Evolutionary conservation across 2,797 vertebrate species (phyloP), one percentile per base, ranked within the genome.

Genomic region (Sebastes trivittatus): DNA sequence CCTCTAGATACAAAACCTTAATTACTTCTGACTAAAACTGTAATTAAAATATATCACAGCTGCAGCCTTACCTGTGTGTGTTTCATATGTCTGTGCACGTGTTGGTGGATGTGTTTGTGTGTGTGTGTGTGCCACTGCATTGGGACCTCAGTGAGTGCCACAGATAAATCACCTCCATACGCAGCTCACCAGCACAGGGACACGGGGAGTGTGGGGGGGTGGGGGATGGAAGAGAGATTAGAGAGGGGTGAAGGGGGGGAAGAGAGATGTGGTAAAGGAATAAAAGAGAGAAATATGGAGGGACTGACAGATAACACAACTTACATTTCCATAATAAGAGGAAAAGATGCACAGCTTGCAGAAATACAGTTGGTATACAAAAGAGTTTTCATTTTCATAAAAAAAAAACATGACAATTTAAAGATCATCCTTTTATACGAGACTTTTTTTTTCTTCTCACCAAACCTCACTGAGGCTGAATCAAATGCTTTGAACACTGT

Each of bases 21-120:
- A 98, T 97, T 97, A 97, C 95, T 96, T 97, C 95, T 96, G 96
- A 97, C 96, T 97, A 96, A 97, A 97, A 96, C 95, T 96, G 95
- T 97, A 98, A 98, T 98, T 98, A 98, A 98, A 98, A 98, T 97
- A 96, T 96, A 97, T 97, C 96, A 96, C 95, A 94, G 92, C 93
- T 95, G 94, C 92, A 97, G 93, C 92, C 93, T 94, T 97, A 97
- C 96, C 96, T 98, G 95, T 85, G 73, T 94, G 88, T 94, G 93
- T 94, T 91, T 80, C 32, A n/a, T 83, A 63, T 81, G 94, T 94
- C 90, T 94, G 93, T 71, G 76, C 58, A 59, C 20, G 55, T 75
- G 67, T 70, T 56, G 30, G 29, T 69, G 59, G 27, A 27, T 18
- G 54, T 70, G 61, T 49, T 76, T 64, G 54, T 79, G 90, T 69